Percentiles rank a stretch among this genome's conserved stretches.
phyloP scores from a whole-genome alignment of 2,797 vertebrate genomes.

The Benthosema pterotum region DNA sequence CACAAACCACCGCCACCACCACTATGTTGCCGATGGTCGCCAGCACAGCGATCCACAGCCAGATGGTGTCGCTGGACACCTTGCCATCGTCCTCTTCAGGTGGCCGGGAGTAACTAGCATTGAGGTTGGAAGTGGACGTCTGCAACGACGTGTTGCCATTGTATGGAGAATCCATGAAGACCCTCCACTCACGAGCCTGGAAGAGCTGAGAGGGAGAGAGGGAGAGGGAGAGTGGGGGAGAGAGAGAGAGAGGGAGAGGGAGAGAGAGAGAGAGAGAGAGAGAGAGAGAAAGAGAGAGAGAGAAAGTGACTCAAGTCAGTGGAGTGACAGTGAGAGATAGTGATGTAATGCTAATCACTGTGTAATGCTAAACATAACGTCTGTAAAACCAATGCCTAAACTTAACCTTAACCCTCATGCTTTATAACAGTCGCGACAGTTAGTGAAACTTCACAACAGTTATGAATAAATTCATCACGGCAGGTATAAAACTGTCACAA shows the following conservation, averaged over 20 bases:
- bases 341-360: too few species aligned
- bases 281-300: too few species aligned
- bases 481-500: too few species aligned
- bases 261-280: too few species aligned
- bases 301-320: too few species aligned
- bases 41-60: conserved; percentile 85
- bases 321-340: too few species aligned
- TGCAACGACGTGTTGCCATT: conserved; percentile 78
- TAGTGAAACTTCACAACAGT: too few species aligned
- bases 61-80: conserved; percentile 81
- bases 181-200: conserved; percentile 70
- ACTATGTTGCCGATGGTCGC: conserved; percentile 86
- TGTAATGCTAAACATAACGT: too few species aligned
- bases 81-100: conserved; percentile 79
- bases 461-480: too few species aligned
- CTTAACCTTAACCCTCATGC: too few species aligned
- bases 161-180: conserved; percentile 83
- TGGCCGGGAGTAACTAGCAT: conserved; percentile 68
- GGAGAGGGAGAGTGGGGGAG: neutral
- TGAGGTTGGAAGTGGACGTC: conserved; percentile 80
- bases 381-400: too few species aligned
- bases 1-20: conserved; percentile 86
- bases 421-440: too few species aligned
- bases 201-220: conserved; percentile 62
- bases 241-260: neutral